Evolutionary conservation across 2,888 invertebrate species (phyloP), one percentile per base, ranked within the genome.

Genomic region (Empis stercorea): DNA sequence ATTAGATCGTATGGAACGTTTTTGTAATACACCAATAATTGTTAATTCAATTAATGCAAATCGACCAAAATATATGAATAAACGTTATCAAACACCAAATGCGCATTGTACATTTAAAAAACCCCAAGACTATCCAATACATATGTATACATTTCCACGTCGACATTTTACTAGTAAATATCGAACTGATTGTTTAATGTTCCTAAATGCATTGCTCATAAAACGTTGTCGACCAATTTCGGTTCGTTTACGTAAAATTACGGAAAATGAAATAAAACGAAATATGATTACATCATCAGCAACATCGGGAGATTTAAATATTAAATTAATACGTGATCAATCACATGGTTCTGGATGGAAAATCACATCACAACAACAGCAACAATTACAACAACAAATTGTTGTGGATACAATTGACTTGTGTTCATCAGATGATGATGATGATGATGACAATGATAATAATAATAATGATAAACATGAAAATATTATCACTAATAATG

Each of bases 361-460:
- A 51, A 66, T 66, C 51, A 64, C 65, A 27, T 40, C 9, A 20
- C 42, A 38, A 17, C 39, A 30, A 30, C 15, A 44, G 11, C 23
- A 20, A 38, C 38, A 38, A 11, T 10, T 17, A 11, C 17, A 17
- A 13, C 17, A 38, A 27, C 40, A 66, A 52, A 61, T 64, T 30
- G 59, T 68, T 67, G 75, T 77, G 59, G 70, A 70, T 54, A 76
- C 78, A 61, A 80, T 81, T 56, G 79, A 81, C 61, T 72, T 81
- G 60, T 81, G 81, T 63, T 80, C 74, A 9, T 74, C 81, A 2
- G 81, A 80, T 48, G 81, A 81, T 55, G 81, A 81, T 51, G 64
- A 61, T 14, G 58, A 59, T 23, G 4, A n/a, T 23, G 6, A 10
- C 6, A 23, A 23, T 40, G 40, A 27, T 13, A 34, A 5, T n/a